phyloP scores from a whole-genome alignment of 2,113 vertebrate species.

The Apeltes quadracus region DNA sequence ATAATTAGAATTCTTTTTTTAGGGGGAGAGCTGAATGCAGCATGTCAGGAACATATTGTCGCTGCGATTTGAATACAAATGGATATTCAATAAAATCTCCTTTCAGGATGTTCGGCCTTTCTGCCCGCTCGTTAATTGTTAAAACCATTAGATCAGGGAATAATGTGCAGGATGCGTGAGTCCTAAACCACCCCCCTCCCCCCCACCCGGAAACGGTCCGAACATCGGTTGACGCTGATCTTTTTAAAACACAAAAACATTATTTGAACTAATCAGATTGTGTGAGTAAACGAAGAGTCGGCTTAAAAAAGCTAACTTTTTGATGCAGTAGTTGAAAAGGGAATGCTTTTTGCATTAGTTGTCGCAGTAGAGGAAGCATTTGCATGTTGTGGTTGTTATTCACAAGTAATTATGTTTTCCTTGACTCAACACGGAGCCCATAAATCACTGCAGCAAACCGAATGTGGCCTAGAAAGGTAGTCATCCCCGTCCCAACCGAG shows the following conservation, averaged over 20 bases:
- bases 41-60: slow-evolving; percentile 13
- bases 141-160: slow-evolving; percentile 19
- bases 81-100: slow-evolving; percentile 37
- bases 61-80: slow-evolving; percentile 39
- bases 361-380: slow-evolving; percentile 10
- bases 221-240: not conserved
- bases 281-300: not conserved
- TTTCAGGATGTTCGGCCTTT: slow-evolving; percentile 34
- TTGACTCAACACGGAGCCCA: slow-evolving; percentile 67
- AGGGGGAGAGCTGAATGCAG: slow-evolving; percentile 15
- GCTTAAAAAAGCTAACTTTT: not conserved
- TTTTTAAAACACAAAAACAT: not conserved
- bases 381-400: slow-evolving; percentile 16
- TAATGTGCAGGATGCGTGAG: not conserved
- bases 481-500: slow-evolving; percentile 68
- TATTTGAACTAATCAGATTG: not conserved
- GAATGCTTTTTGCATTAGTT: not conserved
- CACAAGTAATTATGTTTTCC: slow-evolving; percentile 47
- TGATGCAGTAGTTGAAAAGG: too few species aligned
- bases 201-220: not conserved
- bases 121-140: not conserved
- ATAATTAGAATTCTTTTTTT: slow-evolving; percentile 24
- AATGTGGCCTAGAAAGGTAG: slow-evolving; percentile 76
- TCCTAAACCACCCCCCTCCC: too few species aligned
- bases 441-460: slow-evolving; percentile 72